A percentile compares a stretch with the other conserved stretches of the same genome.
These are phyloP conservation scores for Lathronympha strigana DNA, from an alignment of 2,888 invertebrate genomes.

Conservation along the genomic window DNA sequence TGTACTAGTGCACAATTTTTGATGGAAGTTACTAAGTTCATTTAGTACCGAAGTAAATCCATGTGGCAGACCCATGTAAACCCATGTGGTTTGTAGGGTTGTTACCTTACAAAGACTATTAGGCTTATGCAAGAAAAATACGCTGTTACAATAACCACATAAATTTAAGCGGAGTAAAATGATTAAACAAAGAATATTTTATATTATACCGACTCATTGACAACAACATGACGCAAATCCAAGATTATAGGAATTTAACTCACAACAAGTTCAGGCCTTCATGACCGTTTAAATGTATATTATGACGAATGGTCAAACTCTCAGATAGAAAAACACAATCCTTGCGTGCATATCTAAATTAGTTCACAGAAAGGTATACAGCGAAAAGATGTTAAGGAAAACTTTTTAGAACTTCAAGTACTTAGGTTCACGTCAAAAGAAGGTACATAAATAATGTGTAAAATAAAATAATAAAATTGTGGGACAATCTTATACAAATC, in stretches of 20 bases:
- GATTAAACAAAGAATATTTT: too few relatives aligned
- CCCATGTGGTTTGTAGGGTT: too few relatives aligned
- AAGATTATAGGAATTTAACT: constrained; percentile 24
- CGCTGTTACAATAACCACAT: not conserved
- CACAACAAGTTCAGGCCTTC: not conserved
- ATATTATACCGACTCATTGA: not conserved
- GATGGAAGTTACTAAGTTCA: too few relatives aligned
- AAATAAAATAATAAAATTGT: too few relatives aligned
- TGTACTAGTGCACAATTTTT: too few relatives aligned
- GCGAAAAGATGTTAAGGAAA: not conserved
- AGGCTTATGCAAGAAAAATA: constrained; percentile 12
- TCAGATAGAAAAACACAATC: not conserved
- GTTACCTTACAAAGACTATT: too few relatives aligned
- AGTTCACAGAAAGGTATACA: not conserved
- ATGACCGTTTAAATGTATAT: not conserved
- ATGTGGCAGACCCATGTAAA: too few relatives aligned
- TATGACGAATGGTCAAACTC: constrained; percentile 3
- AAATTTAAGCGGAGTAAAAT: not conserved
- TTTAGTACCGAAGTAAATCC: too few relatives aligned
- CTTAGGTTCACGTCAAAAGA: too few relatives aligned
- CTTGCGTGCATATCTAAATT: not conserved
- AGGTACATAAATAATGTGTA: too few relatives aligned
- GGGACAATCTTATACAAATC: too few relatives aligned
- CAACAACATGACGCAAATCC: constrained; percentile 34
- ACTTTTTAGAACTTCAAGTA: not conserved